Conservation (phyloP, 2,888 invertebrate genomes). For the Falcaria lacertinaria region DNA sequence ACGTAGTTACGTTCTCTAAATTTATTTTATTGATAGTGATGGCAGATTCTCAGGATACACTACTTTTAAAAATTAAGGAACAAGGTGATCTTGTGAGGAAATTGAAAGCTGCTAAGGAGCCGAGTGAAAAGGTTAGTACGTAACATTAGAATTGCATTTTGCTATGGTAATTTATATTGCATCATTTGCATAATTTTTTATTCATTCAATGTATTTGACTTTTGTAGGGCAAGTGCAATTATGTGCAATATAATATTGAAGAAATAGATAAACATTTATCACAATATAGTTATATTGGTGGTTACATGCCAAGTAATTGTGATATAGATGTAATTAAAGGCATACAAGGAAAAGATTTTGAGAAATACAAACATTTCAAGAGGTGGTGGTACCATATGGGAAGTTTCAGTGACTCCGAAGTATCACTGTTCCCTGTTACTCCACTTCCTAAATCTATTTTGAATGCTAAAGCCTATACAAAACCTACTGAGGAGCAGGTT, state of each 20-base stretch:
- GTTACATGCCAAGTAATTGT: slow-evolving; percentile 73
- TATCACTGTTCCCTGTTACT: slow-evolving; percentile 55
- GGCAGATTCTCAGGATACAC: slow-evolving; percentile 57
- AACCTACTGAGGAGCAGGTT: slow-evolving; percentile 51
- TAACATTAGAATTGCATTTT: background rate
- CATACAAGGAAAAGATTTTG: slow-evolving; percentile 48
- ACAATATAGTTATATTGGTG: slow-evolving; percentile 78
- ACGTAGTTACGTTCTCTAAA: too few species aligned
- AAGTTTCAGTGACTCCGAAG: slow-evolving; percentile 78
- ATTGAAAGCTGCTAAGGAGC: slow-evolving; percentile 89
- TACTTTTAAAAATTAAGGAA: slow-evolving; percentile 66
- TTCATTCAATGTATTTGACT: slow-evolving; percentile 21
- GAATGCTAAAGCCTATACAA: slow-evolving; percentile 35
- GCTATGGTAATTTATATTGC: slow-evolving; percentile 21
- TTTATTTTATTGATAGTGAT: too few species aligned
- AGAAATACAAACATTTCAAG: slow-evolving; percentile 67
- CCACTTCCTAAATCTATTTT: slow-evolving; percentile 35
- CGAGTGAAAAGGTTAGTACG: slow-evolving; percentile 84
- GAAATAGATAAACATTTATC: slow-evolving; percentile 67
- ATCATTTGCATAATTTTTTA: slow-evolving; percentile 38
- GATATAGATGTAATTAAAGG: slow-evolving; percentile 64
- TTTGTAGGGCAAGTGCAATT: slow-evolving; percentile 52
- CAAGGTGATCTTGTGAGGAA: slow-evolving; percentile 91
- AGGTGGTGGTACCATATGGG: slow-evolving; percentile 82
- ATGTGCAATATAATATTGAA: slow-evolving; percentile 39